Evolutionary conservation across 2,888 invertebrate species (phyloP).

Genomic region (Galerucella nymphaeae): DNA sequence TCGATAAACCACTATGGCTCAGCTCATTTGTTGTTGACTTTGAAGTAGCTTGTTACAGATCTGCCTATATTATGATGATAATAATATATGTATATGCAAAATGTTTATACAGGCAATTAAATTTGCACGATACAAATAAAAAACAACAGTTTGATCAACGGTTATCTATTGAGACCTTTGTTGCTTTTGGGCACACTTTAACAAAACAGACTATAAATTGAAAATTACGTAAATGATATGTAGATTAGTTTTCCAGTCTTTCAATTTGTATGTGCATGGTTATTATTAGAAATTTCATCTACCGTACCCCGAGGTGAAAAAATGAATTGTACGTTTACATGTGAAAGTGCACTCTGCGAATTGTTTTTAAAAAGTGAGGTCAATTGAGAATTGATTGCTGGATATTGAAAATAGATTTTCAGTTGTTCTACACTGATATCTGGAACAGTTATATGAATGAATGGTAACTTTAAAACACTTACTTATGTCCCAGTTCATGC

Average conservation of each 20-base stretch:
- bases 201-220: neutral
- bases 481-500: conserved; percentile 94
- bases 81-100: no score
- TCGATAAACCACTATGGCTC: no score
- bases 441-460: no score
- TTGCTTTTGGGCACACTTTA: neutral
- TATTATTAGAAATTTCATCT: neutral
- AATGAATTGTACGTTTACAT: neutral
- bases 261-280: neutral
- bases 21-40: no score
- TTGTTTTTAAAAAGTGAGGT: no score
- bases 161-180: neutral
- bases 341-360: neutral
- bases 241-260: no score
- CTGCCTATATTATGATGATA: no score
- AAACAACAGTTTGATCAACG: neutral
- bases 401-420: no score
- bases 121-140: neutral
- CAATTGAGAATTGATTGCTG: no score
- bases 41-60: no score
- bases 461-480: conserved; percentile 62
- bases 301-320: neutral
- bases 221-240: conserved; percentile 8
- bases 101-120: neutral
- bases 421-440: no score